These are phyloP conservation scores for Cladorhizidae sp. DNA, from an alignment of 37 sponge, comb jelly and placozoan genomes.

Conservation along the genomic window DNA sequence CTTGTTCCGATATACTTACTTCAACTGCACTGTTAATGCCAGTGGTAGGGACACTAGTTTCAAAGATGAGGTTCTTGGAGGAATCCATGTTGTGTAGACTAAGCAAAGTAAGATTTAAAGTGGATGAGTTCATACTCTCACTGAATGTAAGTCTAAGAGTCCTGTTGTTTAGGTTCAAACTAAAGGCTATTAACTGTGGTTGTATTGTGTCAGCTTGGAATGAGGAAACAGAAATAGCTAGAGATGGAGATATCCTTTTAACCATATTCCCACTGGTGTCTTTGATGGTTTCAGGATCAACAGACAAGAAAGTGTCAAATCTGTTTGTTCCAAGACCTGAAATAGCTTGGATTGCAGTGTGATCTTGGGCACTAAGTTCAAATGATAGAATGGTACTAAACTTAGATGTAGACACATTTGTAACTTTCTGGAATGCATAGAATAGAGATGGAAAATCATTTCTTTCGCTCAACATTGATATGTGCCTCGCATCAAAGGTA, in stretches of 20 bases:
- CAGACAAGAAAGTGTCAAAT: slow-evolving; percentile 72
- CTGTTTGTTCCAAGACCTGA: slow-evolving; percentile 46
- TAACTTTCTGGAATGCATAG: slow-evolving; percentile 29
- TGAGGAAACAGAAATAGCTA: slow-evolving; percentile 44
- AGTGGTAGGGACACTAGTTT: slow-evolving; percentile 31
- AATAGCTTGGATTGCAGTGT: slow-evolving; percentile 61
- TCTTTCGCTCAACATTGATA: slow-evolving; percentile 62
- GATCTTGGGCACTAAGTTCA: slow-evolving; percentile 39
- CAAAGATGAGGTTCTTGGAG: slow-evolving; percentile 12
- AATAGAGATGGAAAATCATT: slow-evolving; percentile 62
- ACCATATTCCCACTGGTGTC: slow-evolving; percentile 91
- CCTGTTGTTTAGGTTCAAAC: slow-evolving; percentile 62
- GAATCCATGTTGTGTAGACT: slow-evolving; percentile 25
- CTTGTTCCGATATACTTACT: slow-evolving; percentile 31
- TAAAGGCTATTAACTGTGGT: slow-evolving; percentile 63
- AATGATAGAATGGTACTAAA: slow-evolving; percentile 64
- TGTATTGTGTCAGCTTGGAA: slow-evolving; percentile 60
- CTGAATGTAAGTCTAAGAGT: slow-evolving; percentile 66
- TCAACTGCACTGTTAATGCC: slow-evolving; percentile 30
- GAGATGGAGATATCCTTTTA: slow-evolving; percentile 54
- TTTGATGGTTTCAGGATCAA: slow-evolving; percentile 74
- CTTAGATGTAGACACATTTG: slow-evolving; percentile 29
- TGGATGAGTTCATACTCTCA: slow-evolving; percentile 69
- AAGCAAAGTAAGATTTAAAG: slow-evolving; percentile 64
- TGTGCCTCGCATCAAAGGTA: slow-evolving; percentile 77